Conservation (phyloP, 2,888 invertebrate genomes). For the Tachina fera region DNA sequence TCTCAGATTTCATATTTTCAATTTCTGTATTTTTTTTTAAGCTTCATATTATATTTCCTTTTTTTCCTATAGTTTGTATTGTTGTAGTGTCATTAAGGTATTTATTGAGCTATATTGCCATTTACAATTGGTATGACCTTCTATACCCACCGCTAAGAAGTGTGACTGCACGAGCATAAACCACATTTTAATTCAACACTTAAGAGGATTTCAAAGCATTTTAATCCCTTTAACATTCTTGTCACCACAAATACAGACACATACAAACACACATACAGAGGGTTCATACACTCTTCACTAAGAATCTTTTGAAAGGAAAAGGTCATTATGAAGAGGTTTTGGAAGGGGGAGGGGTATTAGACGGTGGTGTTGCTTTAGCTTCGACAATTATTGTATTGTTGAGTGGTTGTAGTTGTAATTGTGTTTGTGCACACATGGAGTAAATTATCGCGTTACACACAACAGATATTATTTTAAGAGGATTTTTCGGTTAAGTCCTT, state of each 20-base stretch:
- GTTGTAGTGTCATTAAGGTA: slow-evolving; percentile 38
- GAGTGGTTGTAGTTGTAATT: slow-evolving; percentile 29
- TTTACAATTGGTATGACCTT: slow-evolving; percentile 39
- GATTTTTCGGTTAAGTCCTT: slow-evolving; percentile 22
- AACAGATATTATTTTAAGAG: slow-evolving; percentile 47
- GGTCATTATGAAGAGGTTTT: slow-evolving; percentile 22
- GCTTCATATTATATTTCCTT: slow-evolving; percentile 21
- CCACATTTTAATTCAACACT: slow-evolving; percentile 66
- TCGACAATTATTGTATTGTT: slow-evolving; percentile 38
- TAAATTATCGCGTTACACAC: slow-evolving; percentile 47
- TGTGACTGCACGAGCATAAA: slow-evolving; percentile 54
- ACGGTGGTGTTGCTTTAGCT: slow-evolving; percentile 12
- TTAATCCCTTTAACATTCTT: slow-evolving; percentile 64
- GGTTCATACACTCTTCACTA: not conserved
- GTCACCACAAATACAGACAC: slow-evolving; percentile 23
- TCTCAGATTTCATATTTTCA: not conserved
- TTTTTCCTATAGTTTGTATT: slow-evolving; percentile 10
- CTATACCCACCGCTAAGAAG: slow-evolving; percentile 6
- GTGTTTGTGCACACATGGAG: slow-evolving; percentile 21
- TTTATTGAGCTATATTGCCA: slow-evolving; percentile 52
- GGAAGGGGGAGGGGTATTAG: too few species aligned
- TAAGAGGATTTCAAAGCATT: slow-evolving; percentile 66
- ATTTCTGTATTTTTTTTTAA: not conserved
- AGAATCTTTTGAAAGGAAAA: slow-evolving; percentile 19
- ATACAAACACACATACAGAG: not conserved